Evolutionary conservation across 2,113 vertebrate genomes (phyloP), one percentile per base, ranked within the genome.

Genomic region (Struthio camelus): DNA sequence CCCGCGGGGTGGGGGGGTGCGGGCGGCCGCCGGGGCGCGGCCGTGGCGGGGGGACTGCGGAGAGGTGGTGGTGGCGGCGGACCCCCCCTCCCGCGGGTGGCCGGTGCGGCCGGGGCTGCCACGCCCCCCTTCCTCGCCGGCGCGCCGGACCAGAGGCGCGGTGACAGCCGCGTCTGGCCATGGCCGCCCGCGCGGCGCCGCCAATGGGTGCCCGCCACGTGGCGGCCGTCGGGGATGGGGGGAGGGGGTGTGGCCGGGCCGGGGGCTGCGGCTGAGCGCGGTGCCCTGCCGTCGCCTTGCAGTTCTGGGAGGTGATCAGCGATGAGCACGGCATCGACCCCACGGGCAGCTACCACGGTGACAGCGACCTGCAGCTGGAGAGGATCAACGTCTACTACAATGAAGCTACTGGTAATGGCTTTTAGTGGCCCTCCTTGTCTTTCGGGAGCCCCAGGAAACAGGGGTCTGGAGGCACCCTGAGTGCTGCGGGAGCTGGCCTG

Each of bases 271-370:
- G 40, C 13, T 76, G 83, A 71, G 38, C 9, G 86, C 73, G 59
- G 19, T 53, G 51, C 51, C 25, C 51, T 24, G 19, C 51, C 15
- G 19, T 53, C 25, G 51, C 25, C 25, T 25, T 13, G 53, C 93
- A 98, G 98, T 99, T 99, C 96, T 98, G 98, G 98, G 98, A 98
- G 90, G 98, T 98, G 70, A 98, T 98, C 93, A 99, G 98, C 22
- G 98, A 98, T 67, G 98, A 98, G 66, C 98, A 99, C 2, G 98
- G 98, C 15, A 99, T 99, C n/a, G 98, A 98, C 76, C 98, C 98
- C 54, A 99, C 98, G 1, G 98, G 98, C 85, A 98, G 98, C 95
- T 99, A 99, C 95, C 98, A 99, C 54, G 98, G 98, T 69, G 98
- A 98, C 96, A 98, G 97, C 13, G 98, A 98, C 70, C 94, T 98